phyloP scores from a whole-genome alignment of 1,140 invertebrate species.

The Lerema accius region DNA sequence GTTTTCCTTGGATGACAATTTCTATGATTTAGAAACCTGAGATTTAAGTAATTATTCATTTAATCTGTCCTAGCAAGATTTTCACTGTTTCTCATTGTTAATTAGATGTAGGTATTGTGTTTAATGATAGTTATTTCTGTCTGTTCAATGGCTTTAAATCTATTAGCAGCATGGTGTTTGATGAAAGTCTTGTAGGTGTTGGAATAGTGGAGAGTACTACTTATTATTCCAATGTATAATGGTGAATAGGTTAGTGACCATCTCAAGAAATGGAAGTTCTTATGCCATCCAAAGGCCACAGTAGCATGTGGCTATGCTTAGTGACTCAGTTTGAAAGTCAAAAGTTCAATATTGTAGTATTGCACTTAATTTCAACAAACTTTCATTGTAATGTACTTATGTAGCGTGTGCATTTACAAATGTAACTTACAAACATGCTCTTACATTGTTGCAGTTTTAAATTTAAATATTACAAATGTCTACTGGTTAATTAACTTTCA shows the following conservation, averaged over 20 bases:
- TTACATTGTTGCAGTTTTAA: too few species aligned
- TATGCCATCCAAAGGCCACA: too few species aligned
- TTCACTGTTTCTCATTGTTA: background rate
- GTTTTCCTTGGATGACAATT: slow-evolving; percentile 65
- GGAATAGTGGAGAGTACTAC: too few species aligned
- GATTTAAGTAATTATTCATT: slow-evolving; percentile 18
- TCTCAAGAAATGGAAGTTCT: too few species aligned
- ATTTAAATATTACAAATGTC: too few species aligned
- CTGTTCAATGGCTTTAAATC: too few species aligned
- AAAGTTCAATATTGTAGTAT: background rate
- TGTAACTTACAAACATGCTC: background rate
- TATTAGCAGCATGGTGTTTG: too few species aligned
- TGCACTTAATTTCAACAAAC: slow-evolving; percentile 1
- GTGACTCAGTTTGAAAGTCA: background rate
- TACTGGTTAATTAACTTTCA: background rate
- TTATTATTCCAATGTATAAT: too few species aligned
- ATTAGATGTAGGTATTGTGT: too few species aligned
- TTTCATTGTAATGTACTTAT: background rate
- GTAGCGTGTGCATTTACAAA: background rate
- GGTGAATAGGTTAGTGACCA: too few species aligned
- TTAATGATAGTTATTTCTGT: background rate
- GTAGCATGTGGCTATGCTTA: too few species aligned
- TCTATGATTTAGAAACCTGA: slow-evolving; percentile 75
- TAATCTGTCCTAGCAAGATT: background rate
- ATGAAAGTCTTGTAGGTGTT: too few species aligned